Percentiles rank a stretch among this genome's conserved stretches.
These are phyloP conservation scores for Polypterus senegalus DNA, from an alignment of 2,113 vertebrate genomes.

Conservation along the genomic window DNA sequence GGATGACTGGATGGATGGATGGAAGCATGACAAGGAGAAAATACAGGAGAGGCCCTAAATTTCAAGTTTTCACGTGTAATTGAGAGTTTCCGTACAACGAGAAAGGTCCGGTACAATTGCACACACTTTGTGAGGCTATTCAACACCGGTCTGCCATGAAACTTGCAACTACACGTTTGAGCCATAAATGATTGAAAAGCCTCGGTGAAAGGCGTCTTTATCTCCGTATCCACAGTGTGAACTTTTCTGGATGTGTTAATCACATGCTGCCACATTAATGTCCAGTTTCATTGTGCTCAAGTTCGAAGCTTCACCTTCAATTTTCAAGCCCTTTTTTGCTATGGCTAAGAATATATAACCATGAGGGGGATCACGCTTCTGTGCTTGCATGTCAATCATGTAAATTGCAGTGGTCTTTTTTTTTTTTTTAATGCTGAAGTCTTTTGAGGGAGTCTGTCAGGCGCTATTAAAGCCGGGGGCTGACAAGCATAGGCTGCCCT, in stretches of 20 bases:
- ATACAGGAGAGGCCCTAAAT: too few species aligned
- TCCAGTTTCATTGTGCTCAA: constrained; percentile 49
- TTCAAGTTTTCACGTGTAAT: too few species aligned
- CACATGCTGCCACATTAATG: constrained; percentile 44
- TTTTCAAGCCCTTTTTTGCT: constrained; percentile 41
- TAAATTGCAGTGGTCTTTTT: constrained; percentile 26
- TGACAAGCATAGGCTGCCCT: constrained; percentile 39
- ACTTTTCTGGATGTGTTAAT: constrained; percentile 40
- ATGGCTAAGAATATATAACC: constrained; percentile 52
- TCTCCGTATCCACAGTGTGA: constrained; percentile 35
- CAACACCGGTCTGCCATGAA: constrained; percentile 30
- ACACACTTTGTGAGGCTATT: too few species aligned
- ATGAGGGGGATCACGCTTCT: constrained; percentile 40
- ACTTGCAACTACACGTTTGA: constrained; percentile 20
- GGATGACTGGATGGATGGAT: too few species aligned
- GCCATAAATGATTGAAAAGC: constrained; percentile 45
- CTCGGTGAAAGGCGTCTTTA: constrained; percentile 34
- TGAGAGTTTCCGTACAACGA: too few species aligned
- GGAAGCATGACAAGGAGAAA: too few species aligned
- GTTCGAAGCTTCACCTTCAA: constrained; percentile 51
- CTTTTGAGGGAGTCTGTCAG: constrained; percentile 51
- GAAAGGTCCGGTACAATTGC: too few species aligned
- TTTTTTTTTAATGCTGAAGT: constrained; percentile 33
- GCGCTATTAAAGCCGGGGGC: constrained; percentile 49
- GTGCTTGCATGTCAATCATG: constrained; percentile 65